Conservation (phyloP, 1,140 invertebrate species). For the Maconellicoccus hirsutus region DNA sequence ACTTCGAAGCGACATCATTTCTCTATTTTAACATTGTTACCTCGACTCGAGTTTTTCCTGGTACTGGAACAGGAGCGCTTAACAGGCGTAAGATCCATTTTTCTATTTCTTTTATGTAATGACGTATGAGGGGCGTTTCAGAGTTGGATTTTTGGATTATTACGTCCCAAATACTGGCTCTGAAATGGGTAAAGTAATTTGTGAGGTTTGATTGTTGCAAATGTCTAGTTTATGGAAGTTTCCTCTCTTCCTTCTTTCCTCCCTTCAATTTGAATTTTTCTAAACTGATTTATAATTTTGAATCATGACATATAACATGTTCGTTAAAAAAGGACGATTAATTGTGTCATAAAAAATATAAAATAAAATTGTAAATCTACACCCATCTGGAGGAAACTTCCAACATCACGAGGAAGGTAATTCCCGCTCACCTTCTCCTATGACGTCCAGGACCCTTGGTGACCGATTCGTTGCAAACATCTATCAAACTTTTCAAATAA, state of each 20-base stretch:
- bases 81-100: conserved; percentile 94
- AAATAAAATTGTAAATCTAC: conserved; percentile 16
- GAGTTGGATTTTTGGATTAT: conserved; percentile 61
- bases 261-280: too few species aligned
- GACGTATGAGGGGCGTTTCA: conserved; percentile 73
- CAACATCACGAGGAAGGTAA: not conserved
- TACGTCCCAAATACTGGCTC: conserved; percentile 87
- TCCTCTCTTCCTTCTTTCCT: too few species aligned
- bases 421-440: not conserved
- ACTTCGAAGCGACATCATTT: not conserved
- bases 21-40: conserved; percentile 36
- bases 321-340: not conserved
- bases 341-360: conserved; percentile 27
- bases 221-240: too few species aligned
- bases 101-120: conserved; percentile 95
- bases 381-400: not conserved
- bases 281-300: too few species aligned
- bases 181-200: too few species aligned
- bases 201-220: too few species aligned
- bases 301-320: conserved; percentile 25
- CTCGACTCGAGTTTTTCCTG: conserved; percentile 89
- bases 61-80: conserved; percentile 93
- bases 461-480: conserved; percentile 88
- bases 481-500: conserved; percentile 87
- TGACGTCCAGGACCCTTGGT: not conserved